phyloP scores from a whole-genome alignment of 53 echinoderm and acorn worm genomes.

The Mesocentrotus franciscanus region DNA sequence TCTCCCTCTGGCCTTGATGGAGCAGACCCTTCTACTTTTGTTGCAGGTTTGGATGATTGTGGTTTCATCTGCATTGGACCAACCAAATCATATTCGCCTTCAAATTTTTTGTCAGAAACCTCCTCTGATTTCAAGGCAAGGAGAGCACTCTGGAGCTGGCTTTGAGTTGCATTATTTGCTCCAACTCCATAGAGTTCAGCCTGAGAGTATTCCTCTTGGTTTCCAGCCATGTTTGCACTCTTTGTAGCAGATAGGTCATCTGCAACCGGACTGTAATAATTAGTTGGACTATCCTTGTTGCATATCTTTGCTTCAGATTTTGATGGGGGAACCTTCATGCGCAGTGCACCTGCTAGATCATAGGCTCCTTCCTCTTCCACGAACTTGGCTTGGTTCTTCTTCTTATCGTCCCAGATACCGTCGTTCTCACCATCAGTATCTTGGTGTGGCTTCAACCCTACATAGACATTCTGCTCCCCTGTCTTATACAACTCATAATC shows the following conservation, averaged over 20 bases:
- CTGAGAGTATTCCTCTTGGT: neutral
- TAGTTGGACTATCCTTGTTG: neutral
- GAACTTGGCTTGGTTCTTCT: neutral
- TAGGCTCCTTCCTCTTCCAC: conserved; percentile 49
- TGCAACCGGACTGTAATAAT: conserved; percentile 33
- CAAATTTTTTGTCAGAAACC: neutral
- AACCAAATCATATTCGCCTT: too few species aligned
- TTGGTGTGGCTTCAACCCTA: conserved; percentile 29
- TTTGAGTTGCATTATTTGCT: neutral
- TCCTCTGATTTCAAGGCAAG: neutral
- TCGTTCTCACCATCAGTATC: conserved; percentile 33
- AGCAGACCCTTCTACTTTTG: neutral
- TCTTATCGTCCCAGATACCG: neutral
- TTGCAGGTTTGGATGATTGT: neutral
- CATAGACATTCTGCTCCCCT: conserved; percentile 53
- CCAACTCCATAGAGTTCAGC: conserved; percentile 20
- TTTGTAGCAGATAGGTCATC: neutral
- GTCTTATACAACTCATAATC: conserved; percentile 60
- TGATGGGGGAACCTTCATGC: neutral
- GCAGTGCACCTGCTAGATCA: conserved; percentile 48
- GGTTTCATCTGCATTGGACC: conserved; percentile 24
- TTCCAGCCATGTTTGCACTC: neutral
- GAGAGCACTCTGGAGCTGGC: conserved; percentile 28
- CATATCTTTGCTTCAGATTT: neutral
- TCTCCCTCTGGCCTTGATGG: conserved; percentile 30